Evolutionary conservation across 2,888 invertebrate genomes (phyloP).

Genomic region (Cryptus viduatorius): DNA sequence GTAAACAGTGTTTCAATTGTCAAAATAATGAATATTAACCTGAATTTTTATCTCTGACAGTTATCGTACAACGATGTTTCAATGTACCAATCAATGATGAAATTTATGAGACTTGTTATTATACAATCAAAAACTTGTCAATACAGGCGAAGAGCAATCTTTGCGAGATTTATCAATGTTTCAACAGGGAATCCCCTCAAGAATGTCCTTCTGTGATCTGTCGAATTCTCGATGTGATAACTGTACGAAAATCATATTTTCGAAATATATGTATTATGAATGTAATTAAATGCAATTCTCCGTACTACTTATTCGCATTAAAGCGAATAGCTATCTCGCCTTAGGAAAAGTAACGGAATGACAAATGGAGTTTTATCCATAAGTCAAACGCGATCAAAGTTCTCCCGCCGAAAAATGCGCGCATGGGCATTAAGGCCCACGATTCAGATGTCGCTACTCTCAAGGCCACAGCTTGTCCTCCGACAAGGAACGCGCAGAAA

Average conservation of each 20-base stretch:
- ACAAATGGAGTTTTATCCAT: neutral
- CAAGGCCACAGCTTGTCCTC: slow-evolving; percentile 72
- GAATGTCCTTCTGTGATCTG: slow-evolving; percentile 41
- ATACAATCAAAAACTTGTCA: slow-evolving; percentile 9
- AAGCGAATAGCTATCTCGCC: neutral
- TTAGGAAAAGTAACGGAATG: neutral
- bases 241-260: slow-evolving; percentile 35
- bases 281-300: slow-evolving; percentile 7
- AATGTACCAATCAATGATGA: slow-evolving; percentile 24
- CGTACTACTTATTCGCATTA: neutral
- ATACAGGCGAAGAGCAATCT: slow-evolving; percentile 11
- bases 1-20: neutral
- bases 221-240: slow-evolving; percentile 45
- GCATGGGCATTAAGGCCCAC: slow-evolving; percentile 1
- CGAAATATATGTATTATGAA: slow-evolving; percentile 60
- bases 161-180: slow-evolving; percentile 29
- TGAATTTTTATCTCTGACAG: slow-evolving; percentile 18
- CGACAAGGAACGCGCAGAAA: slow-evolving; percentile 72
- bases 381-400: neutral
- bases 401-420: slow-evolving; percentile 10
- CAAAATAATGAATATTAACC: neutral
- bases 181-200: slow-evolving; percentile 10
- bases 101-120: slow-evolving; percentile 37
- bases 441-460: slow-evolving; percentile 43
- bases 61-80: neutral